A percentile compares a stretch with the other conserved stretches of the same genome.
These are phyloP conservation scores for Pterostichus niger DNA, from an alignment of 2,888 invertebrate species.

Conservation along the genomic window DNA sequence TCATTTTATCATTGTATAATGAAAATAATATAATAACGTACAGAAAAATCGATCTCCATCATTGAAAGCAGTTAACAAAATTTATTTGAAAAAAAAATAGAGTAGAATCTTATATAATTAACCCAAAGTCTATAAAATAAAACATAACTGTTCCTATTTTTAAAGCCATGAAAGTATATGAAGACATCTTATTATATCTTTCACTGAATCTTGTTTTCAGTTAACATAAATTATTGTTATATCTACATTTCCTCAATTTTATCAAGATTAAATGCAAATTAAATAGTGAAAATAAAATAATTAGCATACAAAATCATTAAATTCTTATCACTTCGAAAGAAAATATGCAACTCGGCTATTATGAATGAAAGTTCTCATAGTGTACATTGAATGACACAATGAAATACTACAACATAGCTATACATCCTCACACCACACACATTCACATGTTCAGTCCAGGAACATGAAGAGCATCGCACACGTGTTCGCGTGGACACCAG, in stretches of 20 bases:
- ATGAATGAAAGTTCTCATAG: background rate
- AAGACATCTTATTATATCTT: conserved; percentile 19
- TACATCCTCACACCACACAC: background rate
- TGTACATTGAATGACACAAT: background rate
- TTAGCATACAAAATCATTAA: background rate
- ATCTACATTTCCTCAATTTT: background rate
- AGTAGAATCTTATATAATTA: too few species aligned
- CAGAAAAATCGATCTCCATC: too few species aligned
- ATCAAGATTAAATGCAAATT: background rate
- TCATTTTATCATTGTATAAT: too few species aligned
- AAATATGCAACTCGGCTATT: too few species aligned
- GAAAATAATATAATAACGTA: too few species aligned
- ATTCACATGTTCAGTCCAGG: conserved; percentile 8
- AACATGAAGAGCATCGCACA: conserved; percentile 6
- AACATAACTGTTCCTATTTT: too few species aligned
- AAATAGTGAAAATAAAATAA: background rate
- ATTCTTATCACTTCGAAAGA: too few species aligned
- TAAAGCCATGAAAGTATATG: background rate
- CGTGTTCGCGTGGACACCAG: conserved; percentile 6
- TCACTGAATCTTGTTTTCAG: conserved; percentile 11
- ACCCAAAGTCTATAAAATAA: too few species aligned
- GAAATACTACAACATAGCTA: background rate
- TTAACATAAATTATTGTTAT: conserved; percentile 12
- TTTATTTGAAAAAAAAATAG: too few species aligned
- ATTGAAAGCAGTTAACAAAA: too few species aligned